phyloP scores from a whole-genome alignment of 2,797 vertebrate species.

The Gadopsis marmoratus region DNA sequence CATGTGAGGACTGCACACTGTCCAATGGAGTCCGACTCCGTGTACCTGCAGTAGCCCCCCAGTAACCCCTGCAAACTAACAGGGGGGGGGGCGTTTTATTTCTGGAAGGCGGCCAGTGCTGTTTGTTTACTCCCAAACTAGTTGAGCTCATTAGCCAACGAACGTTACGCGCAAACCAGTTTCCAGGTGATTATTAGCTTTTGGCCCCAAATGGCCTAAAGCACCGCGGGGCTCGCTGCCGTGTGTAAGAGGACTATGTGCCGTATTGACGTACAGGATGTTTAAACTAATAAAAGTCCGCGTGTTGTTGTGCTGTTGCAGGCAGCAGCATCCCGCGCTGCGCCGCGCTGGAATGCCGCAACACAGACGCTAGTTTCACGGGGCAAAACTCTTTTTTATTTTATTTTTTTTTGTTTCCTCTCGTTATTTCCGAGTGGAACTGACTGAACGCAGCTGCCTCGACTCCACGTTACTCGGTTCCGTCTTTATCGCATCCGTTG shows the following conservation, averaged over 20 bases:
- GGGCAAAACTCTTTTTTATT: not conserved
- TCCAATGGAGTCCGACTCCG: constrained; percentile 46
- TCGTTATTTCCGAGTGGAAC: not conserved
- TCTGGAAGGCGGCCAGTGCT: accelerated
- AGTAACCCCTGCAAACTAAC: constrained; percentile 13
- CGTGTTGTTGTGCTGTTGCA: not conserved
- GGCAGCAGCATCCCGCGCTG: constrained; percentile 55
- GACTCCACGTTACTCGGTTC: accelerated
- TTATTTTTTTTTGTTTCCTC: not conserved
- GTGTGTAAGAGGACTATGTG: too few relatives aligned
- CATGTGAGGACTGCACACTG: constrained; percentile 13
- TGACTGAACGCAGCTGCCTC: too few relatives aligned
- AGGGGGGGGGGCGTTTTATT: not conserved
- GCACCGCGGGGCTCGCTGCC: accelerated
- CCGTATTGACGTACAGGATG: not conserved
- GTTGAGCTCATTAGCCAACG: not conserved
- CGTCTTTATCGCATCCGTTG: accelerated
- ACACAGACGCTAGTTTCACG: constrained; percentile 9
- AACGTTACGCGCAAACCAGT: not conserved
- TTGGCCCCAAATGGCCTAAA: not conserved
- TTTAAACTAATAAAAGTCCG: not conserved
- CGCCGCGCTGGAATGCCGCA: constrained; percentile 43
- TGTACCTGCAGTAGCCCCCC: constrained; percentile 48
- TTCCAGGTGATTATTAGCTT: not conserved
- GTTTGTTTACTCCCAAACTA: not conserved